phyloP scores from a whole-genome alignment of 2,113 vertebrate species.

The Pachyramphus minor region DNA sequence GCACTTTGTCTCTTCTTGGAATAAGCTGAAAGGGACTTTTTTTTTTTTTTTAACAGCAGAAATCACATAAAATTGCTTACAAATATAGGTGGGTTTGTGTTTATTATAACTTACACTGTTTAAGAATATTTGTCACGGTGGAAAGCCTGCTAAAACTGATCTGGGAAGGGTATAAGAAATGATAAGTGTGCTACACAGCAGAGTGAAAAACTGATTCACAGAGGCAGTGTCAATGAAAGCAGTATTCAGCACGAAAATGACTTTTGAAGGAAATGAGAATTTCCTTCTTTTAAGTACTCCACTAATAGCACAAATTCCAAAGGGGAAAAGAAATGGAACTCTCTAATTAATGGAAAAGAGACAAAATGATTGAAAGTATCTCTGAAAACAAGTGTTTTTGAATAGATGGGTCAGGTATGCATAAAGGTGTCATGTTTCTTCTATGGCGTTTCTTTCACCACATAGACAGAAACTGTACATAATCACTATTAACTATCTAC shows the following conservation, averaged over 20 bases:
- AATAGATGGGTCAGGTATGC: constrained; percentile 23
- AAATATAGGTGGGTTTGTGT: not conserved
- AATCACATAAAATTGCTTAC: not conserved
- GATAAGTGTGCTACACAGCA: not conserved
- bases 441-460: not conserved
- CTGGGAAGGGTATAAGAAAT: not conserved
- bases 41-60: not conserved
- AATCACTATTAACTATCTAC: constrained; percentile 61
- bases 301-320: not conserved
- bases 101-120: not conserved
- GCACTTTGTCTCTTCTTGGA: not conserved
- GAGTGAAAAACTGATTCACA: not conserved
- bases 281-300: not conserved
- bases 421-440: not conserved
- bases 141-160: not conserved
- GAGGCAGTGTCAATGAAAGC: not conserved
- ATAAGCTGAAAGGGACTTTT: not conserved
- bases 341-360: not conserved
- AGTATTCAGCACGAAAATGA: not conserved
- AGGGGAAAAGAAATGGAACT: not conserved
- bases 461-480: constrained; percentile 50
- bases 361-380: not conserved
- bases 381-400: not conserved
- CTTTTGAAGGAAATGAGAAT: not conserved
- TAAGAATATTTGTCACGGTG: not conserved